phyloP scores from a whole-genome alignment of 1,140 invertebrate genomes.

The Pogonognathellus flavescens region DNA sequence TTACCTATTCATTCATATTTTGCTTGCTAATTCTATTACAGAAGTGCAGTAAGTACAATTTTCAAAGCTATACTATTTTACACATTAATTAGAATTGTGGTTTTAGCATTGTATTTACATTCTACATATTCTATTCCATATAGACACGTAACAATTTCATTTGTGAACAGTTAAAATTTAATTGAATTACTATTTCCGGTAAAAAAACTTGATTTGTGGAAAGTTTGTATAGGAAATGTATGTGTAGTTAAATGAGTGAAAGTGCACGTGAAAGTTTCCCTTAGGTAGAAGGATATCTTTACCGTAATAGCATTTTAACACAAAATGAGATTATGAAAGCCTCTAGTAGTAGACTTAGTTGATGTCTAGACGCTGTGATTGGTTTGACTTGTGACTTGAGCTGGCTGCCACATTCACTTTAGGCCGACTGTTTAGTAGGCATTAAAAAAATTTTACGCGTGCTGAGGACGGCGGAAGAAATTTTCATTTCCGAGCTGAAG shows the following conservation, averaged over 20 bases:
- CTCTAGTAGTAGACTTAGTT: not conserved
- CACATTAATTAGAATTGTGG: too few species aligned
- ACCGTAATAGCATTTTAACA: constrained; percentile 45
- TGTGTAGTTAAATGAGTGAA: constrained; percentile 2
- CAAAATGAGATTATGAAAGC: constrained; percentile 49
- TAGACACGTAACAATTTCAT: not conserved
- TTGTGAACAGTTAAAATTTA: not conserved
- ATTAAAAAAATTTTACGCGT: constrained; percentile 54
- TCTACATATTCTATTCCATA: too few species aligned
- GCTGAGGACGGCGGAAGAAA: constrained; percentile 45
- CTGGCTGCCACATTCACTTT: constrained; percentile 24
- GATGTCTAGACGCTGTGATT: constrained; percentile 28
- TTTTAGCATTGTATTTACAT: too few species aligned
- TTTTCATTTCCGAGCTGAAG: constrained; percentile 46
- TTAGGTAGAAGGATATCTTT: constrained; percentile 20
- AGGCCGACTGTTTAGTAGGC: constrained; percentile 53
- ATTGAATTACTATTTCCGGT: not conserved
- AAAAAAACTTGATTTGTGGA: not conserved
- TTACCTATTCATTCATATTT: too few species aligned
- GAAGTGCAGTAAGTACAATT: too few species aligned
- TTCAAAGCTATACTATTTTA: too few species aligned
- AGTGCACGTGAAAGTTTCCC: constrained; percentile 2
- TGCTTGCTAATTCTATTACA: too few species aligned
- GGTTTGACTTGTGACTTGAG: constrained; percentile 42
- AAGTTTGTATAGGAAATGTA: constrained; percentile 18